Evolutionary conservation across 2,113 vertebrate genomes (phyloP), one percentile per base, ranked within the genome.

Genomic region (Ranitomeya imitator): DNA sequence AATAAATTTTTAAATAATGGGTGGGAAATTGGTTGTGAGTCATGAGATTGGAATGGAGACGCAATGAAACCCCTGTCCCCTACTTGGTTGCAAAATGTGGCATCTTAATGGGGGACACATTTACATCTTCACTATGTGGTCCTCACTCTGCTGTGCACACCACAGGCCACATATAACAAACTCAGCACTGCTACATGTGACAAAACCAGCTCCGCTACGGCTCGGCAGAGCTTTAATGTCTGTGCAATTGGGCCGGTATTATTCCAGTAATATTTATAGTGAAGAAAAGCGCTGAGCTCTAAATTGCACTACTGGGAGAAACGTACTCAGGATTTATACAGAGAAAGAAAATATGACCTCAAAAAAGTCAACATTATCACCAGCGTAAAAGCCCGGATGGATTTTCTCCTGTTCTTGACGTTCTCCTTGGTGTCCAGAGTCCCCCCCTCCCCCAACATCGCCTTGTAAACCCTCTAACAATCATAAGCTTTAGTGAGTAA

Each of bases 331-430:
- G 88, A 89, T 92, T 93, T 91, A 90, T 94, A 95, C 94, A 67
- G 61, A 18, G 55, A 90, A 91, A 91, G 91, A 94, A 93, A 92
- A 90, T 82, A 93, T 94, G 94, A 95, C 92, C 91, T 95, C 92
- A 95, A 90, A 92, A 91, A 65, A 89, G 90, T 92, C 94, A 96
- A 94, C 92, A 94, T 92, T 93, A 90, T 90, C 93, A 92, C 91
- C 91, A 93, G 93, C 92, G 93, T 92, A 91, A 92, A 94, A 93
- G 91, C 94, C 94, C 94, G 91, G 87, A 91, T 94, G 94, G 94
- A 93, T 94, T 92, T 60, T 86, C 80, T 55, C 60, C 91, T 90
- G 86, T 79, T 9, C 6, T 13, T 91, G 92, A 31, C 5, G n/a
- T 37, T 31, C 4, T 69, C 51, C 3, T 26, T 73, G 12, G 65